Evolutionary conservation across 2,888 invertebrate species (phyloP).

Genomic region (Ornithoptera alexandrae): DNA sequence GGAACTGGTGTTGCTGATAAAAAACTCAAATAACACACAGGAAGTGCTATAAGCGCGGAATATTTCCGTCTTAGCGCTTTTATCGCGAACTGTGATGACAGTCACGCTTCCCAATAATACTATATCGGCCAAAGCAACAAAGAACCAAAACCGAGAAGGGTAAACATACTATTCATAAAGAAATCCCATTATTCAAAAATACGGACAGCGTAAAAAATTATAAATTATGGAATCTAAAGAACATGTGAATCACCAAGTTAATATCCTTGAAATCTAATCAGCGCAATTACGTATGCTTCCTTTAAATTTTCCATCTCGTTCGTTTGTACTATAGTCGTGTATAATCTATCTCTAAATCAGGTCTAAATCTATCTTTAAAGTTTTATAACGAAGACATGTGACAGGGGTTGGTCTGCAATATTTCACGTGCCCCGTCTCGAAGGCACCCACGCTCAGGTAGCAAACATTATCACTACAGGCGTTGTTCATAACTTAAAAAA

Average conservation of each 20-base stretch:
- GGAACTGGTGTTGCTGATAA: constrained; percentile 32
- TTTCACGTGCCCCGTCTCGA: constrained; percentile 66
- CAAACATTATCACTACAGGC: constrained; percentile 74
- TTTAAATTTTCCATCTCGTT: constrained; percentile 47
- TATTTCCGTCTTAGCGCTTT: constrained; percentile 72
- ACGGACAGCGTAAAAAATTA: constrained; percentile 67
- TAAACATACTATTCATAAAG: constrained; percentile 67
- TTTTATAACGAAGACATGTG: constrained; percentile 68
- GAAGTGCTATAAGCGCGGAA: constrained; percentile 56
- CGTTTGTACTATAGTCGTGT: constrained; percentile 23
- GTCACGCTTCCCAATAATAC: constrained; percentile 62
- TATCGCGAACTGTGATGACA: constrained; percentile 64
- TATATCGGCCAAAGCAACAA: constrained; percentile 59
- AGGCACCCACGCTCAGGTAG: constrained; percentile 77
- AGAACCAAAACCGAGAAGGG: constrained; percentile 64
- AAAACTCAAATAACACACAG: constrained; percentile 58
- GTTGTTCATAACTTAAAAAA: constrained; percentile 68
- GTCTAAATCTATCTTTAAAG: constrained; percentile 48
- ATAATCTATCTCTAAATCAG: constrained; percentile 40
- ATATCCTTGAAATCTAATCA: constrained; percentile 79
- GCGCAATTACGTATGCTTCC: constrained; percentile 72
- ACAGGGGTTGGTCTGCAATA: constrained; percentile 75
- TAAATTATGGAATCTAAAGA: constrained; percentile 72
- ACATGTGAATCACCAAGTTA: constrained; percentile 74
- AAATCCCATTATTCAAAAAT: constrained; percentile 57